phyloP scores from a whole-genome alignment of 1,140 invertebrate genomes.

The Physella acuta region DNA sequence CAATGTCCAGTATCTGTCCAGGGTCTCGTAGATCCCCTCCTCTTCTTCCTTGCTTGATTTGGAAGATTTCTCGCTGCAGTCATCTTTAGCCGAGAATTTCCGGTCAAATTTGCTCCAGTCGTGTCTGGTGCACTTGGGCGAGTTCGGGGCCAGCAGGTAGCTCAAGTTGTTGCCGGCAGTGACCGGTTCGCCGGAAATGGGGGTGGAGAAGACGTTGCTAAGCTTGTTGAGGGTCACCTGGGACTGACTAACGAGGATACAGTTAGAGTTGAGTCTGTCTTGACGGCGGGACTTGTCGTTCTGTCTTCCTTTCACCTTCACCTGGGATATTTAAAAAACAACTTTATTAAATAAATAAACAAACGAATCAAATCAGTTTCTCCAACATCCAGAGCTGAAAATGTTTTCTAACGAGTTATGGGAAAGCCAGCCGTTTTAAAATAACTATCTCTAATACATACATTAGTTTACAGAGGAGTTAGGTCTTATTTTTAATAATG shows the following conservation, averaged over 20 bases:
- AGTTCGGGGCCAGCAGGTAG: not conserved
- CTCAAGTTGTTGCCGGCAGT: not conserved
- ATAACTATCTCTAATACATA: no score
- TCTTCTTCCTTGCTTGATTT: not conserved
- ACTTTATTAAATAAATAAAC: no score
- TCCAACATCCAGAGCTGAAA: no score
- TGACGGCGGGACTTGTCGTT: not conserved
- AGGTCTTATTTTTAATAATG: no score
- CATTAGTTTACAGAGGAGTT: no score
- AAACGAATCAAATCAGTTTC: no score
- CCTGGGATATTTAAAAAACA: no score
- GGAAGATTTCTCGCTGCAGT: not conserved
- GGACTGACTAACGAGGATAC: not conserved
- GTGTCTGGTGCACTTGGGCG: not conserved
- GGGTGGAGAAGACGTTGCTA: not conserved
- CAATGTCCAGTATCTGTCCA: not conserved
- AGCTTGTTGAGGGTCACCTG: not conserved
- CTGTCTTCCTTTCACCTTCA: no score
- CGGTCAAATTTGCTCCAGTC: not conserved
- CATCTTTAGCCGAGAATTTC: not conserved
- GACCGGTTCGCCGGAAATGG: not conserved
- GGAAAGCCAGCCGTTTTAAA: no score
- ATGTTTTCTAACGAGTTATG: no score
- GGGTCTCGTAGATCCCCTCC: conserved; percentile 6
- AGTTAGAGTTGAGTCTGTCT: not conserved